Conservation (phyloP, 2,888 invertebrate species). For the Sphaerophoria rueppellii region DNA sequence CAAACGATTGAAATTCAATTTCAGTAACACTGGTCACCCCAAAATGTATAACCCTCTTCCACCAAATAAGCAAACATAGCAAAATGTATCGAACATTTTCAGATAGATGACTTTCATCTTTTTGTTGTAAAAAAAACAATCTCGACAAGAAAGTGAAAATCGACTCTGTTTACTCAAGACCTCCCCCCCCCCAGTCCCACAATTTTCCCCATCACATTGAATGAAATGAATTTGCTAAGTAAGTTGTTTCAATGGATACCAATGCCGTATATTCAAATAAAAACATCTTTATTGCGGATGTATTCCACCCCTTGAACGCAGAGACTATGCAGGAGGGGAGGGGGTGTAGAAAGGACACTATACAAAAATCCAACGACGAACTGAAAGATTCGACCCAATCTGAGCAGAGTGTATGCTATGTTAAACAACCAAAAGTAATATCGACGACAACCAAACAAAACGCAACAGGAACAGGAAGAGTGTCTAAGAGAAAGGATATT, state of each 20-base stretch:
- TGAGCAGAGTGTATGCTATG: constrained; percentile 54
- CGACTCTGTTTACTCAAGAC: constrained; percentile 50
- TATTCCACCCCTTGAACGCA: constrained; percentile 49
- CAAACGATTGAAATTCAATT: too few species aligned
- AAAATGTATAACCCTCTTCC: not conserved
- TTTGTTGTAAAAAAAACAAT: constrained; percentile 50
- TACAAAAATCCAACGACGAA: constrained; percentile 22
- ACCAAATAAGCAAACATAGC: constrained; percentile 13
- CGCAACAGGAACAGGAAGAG: constrained; percentile 69
- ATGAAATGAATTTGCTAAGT: constrained; percentile 64
- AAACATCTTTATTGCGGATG: constrained; percentile 72
- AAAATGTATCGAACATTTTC: constrained; percentile 53
- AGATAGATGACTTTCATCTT: constrained; percentile 62
- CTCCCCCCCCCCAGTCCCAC: not conserved
- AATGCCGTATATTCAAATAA: constrained; percentile 73
- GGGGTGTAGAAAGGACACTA: constrained; percentile 66
- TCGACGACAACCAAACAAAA: constrained; percentile 66
- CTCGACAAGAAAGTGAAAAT: constrained; percentile 35
- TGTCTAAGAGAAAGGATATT: constrained; percentile 74
- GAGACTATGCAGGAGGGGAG: constrained; percentile 38
- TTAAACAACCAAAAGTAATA: constrained; percentile 68
- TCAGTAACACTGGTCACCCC: not conserved
- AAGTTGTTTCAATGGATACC: constrained; percentile 69
- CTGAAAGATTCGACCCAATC: constrained; percentile 2
- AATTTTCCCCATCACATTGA: constrained; percentile 23